Percentiles rank a stretch among this genome's conserved stretches.
Evolutionary conservation across 1,140 invertebrate species (phyloP).

Genomic region (Calosoma granatense): DNA sequence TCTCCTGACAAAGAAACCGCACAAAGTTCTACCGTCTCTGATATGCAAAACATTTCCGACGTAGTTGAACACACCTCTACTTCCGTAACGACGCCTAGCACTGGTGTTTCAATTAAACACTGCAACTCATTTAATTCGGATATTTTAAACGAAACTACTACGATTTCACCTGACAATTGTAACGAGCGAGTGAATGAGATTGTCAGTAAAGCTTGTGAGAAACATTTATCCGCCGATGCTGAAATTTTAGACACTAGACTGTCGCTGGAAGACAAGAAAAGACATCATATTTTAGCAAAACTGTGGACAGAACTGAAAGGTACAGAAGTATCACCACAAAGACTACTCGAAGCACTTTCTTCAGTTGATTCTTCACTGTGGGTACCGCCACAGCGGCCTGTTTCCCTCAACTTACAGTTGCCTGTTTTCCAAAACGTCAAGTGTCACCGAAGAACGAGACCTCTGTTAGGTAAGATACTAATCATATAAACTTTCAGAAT

Average conservation of each 20-base stretch:
- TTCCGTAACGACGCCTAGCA: neutral
- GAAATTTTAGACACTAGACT: constrained; percentile 33
- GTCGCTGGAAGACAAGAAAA: constrained; percentile 45
- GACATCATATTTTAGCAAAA: constrained; percentile 46
- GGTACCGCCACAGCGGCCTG: constrained; percentile 49
- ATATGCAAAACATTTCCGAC: neutral
- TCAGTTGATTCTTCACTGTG: constrained; percentile 49
- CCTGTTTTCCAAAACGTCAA: constrained; percentile 40
- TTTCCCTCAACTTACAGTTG: constrained; percentile 53
- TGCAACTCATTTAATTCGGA: constrained; percentile 34
- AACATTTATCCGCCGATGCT: constrained; percentile 29
- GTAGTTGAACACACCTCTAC: neutral
- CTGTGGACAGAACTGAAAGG: constrained; percentile 50
- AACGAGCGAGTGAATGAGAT: constrained; percentile 11
- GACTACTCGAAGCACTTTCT: constrained; percentile 43
- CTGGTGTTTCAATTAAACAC: constrained; percentile 25
- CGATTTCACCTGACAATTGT: constrained; percentile 10
- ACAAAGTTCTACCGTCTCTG: neutral
- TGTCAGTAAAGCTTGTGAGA: constrained; percentile 19
- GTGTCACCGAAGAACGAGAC: constrained; percentile 29
- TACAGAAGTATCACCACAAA: constrained; percentile 45
- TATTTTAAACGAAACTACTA: constrained; percentile 22
- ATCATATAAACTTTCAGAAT: neutral
- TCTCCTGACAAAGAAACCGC: constrained; percentile 7
- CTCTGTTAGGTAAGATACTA: constrained; percentile 24